These are phyloP conservation scores for Agrochola circellaris DNA, from an alignment of 2,888 invertebrate species.

Conservation along the genomic window DNA sequence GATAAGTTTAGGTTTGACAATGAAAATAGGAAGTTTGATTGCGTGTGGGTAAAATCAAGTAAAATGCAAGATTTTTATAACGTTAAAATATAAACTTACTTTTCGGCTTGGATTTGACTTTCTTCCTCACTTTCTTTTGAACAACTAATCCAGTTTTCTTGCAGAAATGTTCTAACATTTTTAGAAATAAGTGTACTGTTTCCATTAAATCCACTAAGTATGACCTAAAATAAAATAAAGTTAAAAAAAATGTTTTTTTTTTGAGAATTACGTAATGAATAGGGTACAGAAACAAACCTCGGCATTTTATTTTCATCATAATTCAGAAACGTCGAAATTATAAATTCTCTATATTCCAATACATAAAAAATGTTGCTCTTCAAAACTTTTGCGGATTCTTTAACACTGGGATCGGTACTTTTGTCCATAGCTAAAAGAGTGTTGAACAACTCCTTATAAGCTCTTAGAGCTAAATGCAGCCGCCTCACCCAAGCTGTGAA, in stretches of 20 bases:
- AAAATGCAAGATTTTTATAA: neutral
- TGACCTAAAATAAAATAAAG: conserved; percentile 86
- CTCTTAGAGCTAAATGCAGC: conserved; percentile 95
- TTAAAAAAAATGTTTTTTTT: no score
- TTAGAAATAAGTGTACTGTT: conserved; percentile 97
- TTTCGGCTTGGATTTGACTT: conserved; percentile 87
- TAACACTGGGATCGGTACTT: conserved; percentile 92
- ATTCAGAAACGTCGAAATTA: conserved; percentile 94
- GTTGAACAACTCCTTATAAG: conserved; percentile 95
- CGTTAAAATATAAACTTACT: conserved; percentile 69
- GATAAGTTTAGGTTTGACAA: no score
- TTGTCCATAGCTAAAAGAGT: conserved; percentile 96
- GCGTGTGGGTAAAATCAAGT: neutral
- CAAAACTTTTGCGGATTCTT: conserved; percentile 95
- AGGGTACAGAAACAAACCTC: conserved; percentile 89
- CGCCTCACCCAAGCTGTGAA: conserved; percentile 95
- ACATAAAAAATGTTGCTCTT: conserved; percentile 98
- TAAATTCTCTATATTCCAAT: conserved; percentile 97
- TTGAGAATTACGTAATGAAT: neutral
- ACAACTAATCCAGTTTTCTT: conserved; percentile 92
- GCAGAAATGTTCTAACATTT: conserved; percentile 95
- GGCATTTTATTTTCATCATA: conserved; percentile 97
- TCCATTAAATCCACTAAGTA: conserved; percentile 97
- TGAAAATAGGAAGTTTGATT: neutral
- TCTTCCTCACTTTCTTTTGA: conserved; percentile 91